These are phyloP conservation scores for Paradoxurus hermaphroditus DNA, from an alignment of 2,113 vertebrate species.

Conservation along the genomic window DNA sequence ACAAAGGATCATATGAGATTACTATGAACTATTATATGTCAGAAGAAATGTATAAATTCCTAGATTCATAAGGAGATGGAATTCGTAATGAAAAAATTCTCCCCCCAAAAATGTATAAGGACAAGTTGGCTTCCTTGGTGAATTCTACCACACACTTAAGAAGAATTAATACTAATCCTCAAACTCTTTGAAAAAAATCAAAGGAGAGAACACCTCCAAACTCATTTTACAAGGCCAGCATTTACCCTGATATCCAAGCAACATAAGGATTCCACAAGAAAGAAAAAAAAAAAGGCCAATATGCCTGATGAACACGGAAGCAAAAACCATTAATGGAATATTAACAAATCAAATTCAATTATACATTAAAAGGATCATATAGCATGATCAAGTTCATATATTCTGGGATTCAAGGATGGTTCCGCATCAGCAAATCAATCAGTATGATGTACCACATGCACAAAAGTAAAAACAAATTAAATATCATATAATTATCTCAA, in stretches of 20 bases:
- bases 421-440: neutral
- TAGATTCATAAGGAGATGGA: neutral
- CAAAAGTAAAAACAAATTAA: neutral
- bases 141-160: neutral
- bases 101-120: neutral
- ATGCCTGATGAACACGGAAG: neutral
- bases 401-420: neutral
- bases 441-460: neutral
- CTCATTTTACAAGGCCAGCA: neutral
- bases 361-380: neutral
- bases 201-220: neutral
- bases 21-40: neutral
- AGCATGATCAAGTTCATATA: neutral
- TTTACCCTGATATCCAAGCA: neutral
- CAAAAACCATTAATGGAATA: neutral
- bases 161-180: neutral
- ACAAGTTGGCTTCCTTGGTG: neutral
- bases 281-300: neutral
- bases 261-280: neutral
- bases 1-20: neutral
- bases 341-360: neutral
- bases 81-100: neutral
- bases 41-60: neutral
- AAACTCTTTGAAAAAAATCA: neutral
- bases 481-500: neutral